Base-by-base conservation (phyloP, 1,140 invertebrate species). In the Goniozus legneri region DNA sequence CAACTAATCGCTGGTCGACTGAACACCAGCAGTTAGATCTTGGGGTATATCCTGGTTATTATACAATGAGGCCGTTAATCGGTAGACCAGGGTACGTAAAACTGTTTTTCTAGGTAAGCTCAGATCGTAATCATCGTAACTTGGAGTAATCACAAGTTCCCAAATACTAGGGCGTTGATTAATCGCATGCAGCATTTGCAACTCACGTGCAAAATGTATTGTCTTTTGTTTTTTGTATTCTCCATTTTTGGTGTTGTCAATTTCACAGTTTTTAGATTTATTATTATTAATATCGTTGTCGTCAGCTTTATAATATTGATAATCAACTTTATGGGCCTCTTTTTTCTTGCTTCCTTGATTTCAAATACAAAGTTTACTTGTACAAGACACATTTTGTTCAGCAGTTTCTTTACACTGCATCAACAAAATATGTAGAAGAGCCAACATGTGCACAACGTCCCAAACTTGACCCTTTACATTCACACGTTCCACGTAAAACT, bases 391-490 rank as follows among this genome's bases (percentile, higher is more conserved):
- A 1, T 22, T 21, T 14, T 13, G 8, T 20, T 39, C 8, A 14
- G 22, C 2, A 3, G n/a, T n/a, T n/a, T n/a, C 16, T 16, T 13
- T n/a, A 12, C 10, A 18, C 16, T 15, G 33, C 8, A 40, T 15
- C 10, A 40, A 27, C 4, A 47, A 15, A 10, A 15, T 18, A 33
- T 40, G 40, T 10, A 47, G 16, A 10, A 47, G n/a, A 20, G 45
- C 36, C 37, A 24, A 40, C 45, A 12, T 47, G 36, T 8, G 18
- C 12, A 14, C 45, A 47, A 7, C 45, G 45, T 13, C 45, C 45
- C 37, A 40, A 40, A 2, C 21, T 34, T 8, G 45, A 47, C 12
- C 22, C 45, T 41, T 47, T 47, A 30, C 45, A 47, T 10, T 47
- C 2, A 15, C 45, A 47, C 34, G 2, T 40, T 3, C 15, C 45